Evolutionary conservation across 2,888 invertebrate species (phyloP).

Genomic region (Epistrophe eligans): DNA sequence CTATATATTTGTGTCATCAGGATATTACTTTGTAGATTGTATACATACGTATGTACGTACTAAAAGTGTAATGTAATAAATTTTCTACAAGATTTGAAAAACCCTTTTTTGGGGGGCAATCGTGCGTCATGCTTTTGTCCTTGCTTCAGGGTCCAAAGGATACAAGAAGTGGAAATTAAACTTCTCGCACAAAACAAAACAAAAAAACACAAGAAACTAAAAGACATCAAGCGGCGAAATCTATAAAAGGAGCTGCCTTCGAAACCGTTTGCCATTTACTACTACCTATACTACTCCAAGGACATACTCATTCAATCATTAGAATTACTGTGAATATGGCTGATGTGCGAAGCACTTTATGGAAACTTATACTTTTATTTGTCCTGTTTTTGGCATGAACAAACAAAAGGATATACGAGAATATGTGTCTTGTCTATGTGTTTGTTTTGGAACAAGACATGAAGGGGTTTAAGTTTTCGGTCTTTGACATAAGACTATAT

Average conservation of each 20-base stretch:
- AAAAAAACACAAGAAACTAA: conserved; percentile 5
- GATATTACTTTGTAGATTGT: conserved; percentile 66
- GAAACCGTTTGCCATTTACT: background rate
- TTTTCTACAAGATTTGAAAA: conserved; percentile 55
- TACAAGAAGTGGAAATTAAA: conserved; percentile 60
- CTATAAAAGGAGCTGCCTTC: conserved; percentile 30
- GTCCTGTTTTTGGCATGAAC: conserved; percentile 47
- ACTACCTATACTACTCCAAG: conserved; percentile 34
- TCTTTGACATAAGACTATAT: conserved; percentile 48
- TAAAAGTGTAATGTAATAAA: conserved; percentile 71
- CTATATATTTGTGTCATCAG: conserved; percentile 62
- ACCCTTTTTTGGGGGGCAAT: conserved; percentile 66
- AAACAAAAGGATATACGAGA: conserved; percentile 38
- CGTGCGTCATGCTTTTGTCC: conserved; percentile 64
- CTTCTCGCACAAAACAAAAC: conserved; percentile 24
- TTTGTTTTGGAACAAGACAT: conserved; percentile 15
- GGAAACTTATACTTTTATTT: conserved; percentile 62
- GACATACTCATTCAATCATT: conserved; percentile 63
- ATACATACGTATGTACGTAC: conserved; percentile 12
- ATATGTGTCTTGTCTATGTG: background rate
- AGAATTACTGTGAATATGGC: conserved; percentile 47
- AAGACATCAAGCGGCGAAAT: conserved; percentile 53
- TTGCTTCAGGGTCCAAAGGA: conserved; percentile 1
- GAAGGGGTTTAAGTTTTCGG: conserved; percentile 48
- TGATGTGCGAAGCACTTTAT: conserved; percentile 56